phyloP scores from a whole-genome alignment of 2,113 vertebrate genomes.

The Tamias sibiricus region DNA sequence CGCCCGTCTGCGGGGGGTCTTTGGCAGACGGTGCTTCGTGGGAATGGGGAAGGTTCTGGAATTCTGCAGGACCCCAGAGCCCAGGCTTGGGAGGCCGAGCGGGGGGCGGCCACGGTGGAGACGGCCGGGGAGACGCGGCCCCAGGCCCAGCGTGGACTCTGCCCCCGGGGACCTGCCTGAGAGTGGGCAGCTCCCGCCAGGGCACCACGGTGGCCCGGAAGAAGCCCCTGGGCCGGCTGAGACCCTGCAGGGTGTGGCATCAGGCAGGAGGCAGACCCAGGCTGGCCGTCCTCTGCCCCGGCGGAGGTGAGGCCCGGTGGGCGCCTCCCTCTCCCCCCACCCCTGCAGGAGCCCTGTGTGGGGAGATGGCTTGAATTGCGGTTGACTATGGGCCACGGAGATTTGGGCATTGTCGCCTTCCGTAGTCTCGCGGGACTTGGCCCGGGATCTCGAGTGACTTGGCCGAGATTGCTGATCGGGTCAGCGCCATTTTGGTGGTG shows the following conservation, averaged over 20 bases:
- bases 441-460: no score
- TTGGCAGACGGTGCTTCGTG: constrained; percentile 59
- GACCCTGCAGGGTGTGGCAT: background rate
- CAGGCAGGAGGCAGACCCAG: background rate
- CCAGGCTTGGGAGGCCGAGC: accelerated
- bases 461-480: no score
- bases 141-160: background rate
- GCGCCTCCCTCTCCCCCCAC: background rate
- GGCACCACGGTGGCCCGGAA: accelerated
- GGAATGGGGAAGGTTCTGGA: constrained; percentile 38
- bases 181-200: background rate
- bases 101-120: background rate
- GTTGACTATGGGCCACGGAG: no score
- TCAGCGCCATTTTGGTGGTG: no score
- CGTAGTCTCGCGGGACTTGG: no score
- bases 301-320: accelerated
- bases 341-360: no score
- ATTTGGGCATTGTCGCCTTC: no score
- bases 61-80: background rate
- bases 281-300: background rate
- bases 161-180: background rate
- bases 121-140: accelerated
- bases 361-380: no score
- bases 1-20: constrained; percentile 76
- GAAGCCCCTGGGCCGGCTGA: background rate